Evolutionary conservation across 2,113 vertebrate species (phyloP).

Genomic region (Ochotona curzoniae): DNA sequence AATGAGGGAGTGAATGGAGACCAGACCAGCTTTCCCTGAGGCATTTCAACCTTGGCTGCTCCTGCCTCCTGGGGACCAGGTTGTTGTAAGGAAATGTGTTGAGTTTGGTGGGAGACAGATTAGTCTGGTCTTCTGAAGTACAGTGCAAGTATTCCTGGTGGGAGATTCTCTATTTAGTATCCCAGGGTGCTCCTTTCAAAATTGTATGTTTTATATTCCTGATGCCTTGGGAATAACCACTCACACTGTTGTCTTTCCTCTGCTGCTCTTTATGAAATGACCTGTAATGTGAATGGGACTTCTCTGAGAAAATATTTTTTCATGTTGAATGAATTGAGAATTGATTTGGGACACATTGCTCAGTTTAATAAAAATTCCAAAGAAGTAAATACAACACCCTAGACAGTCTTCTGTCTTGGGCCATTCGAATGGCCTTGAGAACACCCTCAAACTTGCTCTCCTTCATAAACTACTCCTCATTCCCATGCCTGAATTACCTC

Average conservation of each 20-base stretch:
- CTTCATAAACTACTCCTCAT: neutral
- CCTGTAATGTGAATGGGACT: neutral
- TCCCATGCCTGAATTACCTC: neutral
- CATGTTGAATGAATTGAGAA: neutral
- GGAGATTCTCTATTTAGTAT: too few species aligned
- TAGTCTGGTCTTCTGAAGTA: too few species aligned
- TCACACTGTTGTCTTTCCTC: neutral
- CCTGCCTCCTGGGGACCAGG: too few species aligned
- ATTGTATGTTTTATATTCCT: neutral
- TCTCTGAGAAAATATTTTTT: conserved; percentile 25
- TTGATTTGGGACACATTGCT: neutral
- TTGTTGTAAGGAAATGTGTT: too few species aligned
- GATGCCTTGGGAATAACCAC: neutral
- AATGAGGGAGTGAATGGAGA: too few species aligned
- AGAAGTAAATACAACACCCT: neutral
- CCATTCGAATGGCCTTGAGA: neutral
- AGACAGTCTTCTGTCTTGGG: neutral
- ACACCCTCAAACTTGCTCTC: neutral
- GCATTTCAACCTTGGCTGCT: too few species aligned
- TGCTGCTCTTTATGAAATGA: conserved; percentile 24
- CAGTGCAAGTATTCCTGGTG: too few species aligned
- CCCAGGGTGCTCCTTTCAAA: neutral
- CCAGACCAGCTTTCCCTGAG: too few species aligned
- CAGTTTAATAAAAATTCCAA: conserved; percentile 50
- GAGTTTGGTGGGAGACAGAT: too few species aligned